Percentiles rank a stretch among this genome's conserved stretches.
phyloP scores from a whole-genome alignment of 2,113 vertebrate species.

The Pluvialis apricaria region DNA sequence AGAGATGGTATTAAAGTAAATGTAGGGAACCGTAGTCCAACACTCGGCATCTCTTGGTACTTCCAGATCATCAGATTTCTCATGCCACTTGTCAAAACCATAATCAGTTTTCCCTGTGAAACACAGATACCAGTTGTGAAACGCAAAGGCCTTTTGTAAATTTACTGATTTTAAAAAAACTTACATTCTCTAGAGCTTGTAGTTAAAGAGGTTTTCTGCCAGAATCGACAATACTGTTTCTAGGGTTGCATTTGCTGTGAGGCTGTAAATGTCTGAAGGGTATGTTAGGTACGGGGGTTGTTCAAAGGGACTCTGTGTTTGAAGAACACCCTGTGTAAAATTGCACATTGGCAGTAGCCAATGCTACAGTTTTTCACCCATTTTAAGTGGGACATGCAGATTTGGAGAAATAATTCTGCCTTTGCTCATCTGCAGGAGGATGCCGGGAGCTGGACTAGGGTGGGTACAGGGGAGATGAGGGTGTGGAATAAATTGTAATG shows the following conservation, averaged over 20 bases:
- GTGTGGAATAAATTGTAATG: not conserved
- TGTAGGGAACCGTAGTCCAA: conserved; percentile 35
- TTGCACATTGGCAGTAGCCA: rapidly evolving
- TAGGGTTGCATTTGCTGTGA: not conserved
- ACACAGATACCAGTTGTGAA: not conserved
- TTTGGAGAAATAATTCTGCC: not conserved
- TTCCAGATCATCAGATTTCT: conserved; percentile 59
- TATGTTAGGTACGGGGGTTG: not conserved
- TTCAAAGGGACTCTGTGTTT: not conserved
- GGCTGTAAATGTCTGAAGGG: not conserved
- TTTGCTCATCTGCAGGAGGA: not conserved
- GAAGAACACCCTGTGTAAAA: not conserved
- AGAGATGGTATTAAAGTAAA: conserved; percentile 54
- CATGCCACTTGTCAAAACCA: conserved; percentile 39
- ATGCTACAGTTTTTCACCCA: not conserved
- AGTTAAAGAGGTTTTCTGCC: not conserved
- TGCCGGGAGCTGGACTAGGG: not conserved
- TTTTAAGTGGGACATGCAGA: not conserved
- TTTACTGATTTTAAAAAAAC: not conserved
- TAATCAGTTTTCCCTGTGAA: conserved; percentile 48
- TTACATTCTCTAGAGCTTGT: not conserved
- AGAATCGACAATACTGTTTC: not conserved
- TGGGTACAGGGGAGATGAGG: not conserved
- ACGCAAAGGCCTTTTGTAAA: not conserved
- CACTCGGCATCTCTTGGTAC: conserved; percentile 45